Evolutionary conservation across 2,797 vertebrate genomes (phyloP).

Genomic region (Falco biarmicus): DNA sequence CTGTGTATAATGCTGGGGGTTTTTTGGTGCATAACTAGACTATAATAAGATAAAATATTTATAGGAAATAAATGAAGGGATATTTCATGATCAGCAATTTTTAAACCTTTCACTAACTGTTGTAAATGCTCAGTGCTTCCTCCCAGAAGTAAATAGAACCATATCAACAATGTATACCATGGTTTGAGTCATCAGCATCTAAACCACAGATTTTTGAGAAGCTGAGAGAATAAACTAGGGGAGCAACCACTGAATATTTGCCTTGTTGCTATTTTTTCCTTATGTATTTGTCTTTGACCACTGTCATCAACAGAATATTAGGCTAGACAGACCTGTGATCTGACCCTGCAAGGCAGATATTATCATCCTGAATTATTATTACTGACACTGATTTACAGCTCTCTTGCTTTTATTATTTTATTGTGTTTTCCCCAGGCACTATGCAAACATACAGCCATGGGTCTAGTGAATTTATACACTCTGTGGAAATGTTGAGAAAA

Average conservation of each 20-base stretch:
- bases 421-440: background rate
- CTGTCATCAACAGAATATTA: background rate
- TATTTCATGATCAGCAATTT: slow-evolving; percentile 57
- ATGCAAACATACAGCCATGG: background rate
- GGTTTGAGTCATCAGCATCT: background rate
- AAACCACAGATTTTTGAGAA: background rate
- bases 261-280: background rate
- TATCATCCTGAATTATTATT: background rate
- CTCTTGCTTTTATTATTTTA: background rate
- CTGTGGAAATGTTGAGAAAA: fast-evolving
- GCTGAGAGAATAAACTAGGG: background rate
- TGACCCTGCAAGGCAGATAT: background rate
- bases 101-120: slow-evolving; percentile 62
- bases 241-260: background rate
- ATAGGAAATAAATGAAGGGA: slow-evolving; percentile 64
- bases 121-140: slow-evolving; percentile 62
- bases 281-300: background rate
- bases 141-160: slow-evolving; percentile 51
- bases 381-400: background rate
- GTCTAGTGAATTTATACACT: background rate
- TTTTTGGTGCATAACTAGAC: background rate
- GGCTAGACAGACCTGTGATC: background rate
- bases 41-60: slow-evolving; percentile 59
- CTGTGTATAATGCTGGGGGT: background rate
- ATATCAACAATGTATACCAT: slow-evolving; percentile 43